Percentiles rank a stretch among this genome's conserved stretches.
phyloP scores from a whole-genome alignment of 2,888 invertebrate species.

The Camponotus fellah region DNA sequence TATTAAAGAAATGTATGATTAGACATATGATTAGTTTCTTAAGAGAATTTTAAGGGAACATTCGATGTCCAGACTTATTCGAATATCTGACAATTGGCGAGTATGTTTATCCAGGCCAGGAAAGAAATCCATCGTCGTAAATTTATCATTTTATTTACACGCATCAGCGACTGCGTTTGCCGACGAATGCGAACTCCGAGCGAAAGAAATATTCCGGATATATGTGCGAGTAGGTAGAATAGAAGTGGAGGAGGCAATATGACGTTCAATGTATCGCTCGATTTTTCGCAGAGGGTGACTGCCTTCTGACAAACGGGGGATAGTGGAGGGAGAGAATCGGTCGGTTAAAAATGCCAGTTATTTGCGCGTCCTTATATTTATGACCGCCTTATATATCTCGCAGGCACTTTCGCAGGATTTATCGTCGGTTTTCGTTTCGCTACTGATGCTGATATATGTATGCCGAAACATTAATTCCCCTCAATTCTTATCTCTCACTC shows the following conservation, averaged over 20 bases:
- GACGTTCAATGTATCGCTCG: slow-evolving; percentile 16
- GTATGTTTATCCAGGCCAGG: slow-evolving; percentile 61
- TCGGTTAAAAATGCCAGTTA: slow-evolving; percentile 46
- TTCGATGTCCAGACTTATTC: neutral
- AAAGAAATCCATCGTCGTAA: slow-evolving; percentile 62
- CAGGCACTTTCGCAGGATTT: slow-evolving; percentile 3
- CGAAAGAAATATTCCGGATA: slow-evolving; percentile 34
- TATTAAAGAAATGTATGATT: neutral
- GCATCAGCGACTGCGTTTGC: slow-evolving; percentile 49
- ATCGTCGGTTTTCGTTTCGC: slow-evolving; percentile 23
- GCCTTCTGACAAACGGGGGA: neutral
- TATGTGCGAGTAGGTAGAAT: slow-evolving; percentile 26
- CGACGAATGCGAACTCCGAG: slow-evolving; percentile 25
- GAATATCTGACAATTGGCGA: slow-evolving; percentile 40
- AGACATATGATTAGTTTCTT: neutral
- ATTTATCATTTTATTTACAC: slow-evolving; percentile 67
- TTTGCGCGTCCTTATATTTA: slow-evolving; percentile 45
- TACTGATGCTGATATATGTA: slow-evolving; percentile 3
- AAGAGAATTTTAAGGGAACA: neutral
- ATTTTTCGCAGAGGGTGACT: slow-evolving; percentile 16
- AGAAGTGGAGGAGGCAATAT: neutral
- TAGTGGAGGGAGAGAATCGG: neutral
- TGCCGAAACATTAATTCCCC: neutral
- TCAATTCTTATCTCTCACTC: slow-evolving; percentile 12
- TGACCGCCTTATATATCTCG: slow-evolving; percentile 27